Percentiles rank a stretch among this genome's conserved stretches.
These are phyloP conservation scores for Oreochromis grahami DNA, from an alignment of 2,797 vertebrate genomes.

Conservation along the genomic window DNA sequence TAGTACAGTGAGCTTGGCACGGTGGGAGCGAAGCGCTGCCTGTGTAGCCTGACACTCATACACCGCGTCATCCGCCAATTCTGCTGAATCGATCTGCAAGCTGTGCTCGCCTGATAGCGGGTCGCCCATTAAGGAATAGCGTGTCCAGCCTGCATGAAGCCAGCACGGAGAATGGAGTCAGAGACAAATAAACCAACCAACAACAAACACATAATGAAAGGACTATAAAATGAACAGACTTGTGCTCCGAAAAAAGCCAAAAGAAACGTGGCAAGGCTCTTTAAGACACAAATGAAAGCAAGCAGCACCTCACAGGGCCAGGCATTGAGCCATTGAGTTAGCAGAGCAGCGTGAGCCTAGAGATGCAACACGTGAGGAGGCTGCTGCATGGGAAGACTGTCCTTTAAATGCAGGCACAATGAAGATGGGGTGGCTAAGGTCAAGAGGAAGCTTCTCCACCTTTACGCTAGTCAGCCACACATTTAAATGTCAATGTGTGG, in stretches of 20 bases:
- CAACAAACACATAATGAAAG: conserved; percentile 58
- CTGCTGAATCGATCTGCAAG: conserved; percentile 84
- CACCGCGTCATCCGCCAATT: conserved; percentile 85
- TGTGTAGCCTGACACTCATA: conserved; percentile 93
- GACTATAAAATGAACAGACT: conserved; percentile 47
- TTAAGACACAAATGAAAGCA: conserved; percentile 44
- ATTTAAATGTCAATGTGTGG: conserved; percentile 75
- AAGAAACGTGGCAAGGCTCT: conserved; percentile 43
- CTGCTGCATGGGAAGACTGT: conserved; percentile 45
- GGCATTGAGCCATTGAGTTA: conserved; percentile 32
- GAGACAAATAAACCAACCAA: conserved; percentile 46
- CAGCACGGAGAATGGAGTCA: conserved; percentile 63
- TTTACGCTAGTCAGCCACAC: conserved; percentile 45
- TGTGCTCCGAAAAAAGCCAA: conserved; percentile 46
- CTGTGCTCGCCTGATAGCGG: conserved; percentile 85
- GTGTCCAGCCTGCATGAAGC: conserved; percentile 83
- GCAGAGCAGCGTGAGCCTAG: conserved; percentile 28
- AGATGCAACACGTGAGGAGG: conserved; percentile 51
- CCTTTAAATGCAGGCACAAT: conserved; percentile 66
- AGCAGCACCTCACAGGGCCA: conserved; percentile 33
- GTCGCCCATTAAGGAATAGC: conserved; percentile 87
- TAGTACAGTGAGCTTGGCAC: conserved; percentile 84
- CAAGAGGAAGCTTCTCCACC: conserved; percentile 51
- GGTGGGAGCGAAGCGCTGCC: conserved; percentile 84
- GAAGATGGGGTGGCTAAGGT: conserved; percentile 61